Conservation (phyloP, 1,140 invertebrate species). For the Helicoverpa armigera region DNA sequence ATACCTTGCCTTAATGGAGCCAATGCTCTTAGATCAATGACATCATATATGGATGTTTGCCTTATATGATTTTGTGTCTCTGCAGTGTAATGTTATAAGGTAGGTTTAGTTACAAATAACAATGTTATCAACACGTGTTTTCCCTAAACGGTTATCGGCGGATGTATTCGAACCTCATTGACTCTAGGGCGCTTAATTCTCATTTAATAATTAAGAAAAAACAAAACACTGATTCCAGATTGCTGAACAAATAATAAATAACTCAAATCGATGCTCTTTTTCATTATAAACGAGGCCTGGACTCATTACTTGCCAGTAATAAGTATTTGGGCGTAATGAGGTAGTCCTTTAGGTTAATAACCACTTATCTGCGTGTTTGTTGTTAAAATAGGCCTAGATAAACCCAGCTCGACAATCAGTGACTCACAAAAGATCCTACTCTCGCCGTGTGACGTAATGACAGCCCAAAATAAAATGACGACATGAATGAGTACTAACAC, state of each 20-base stretch:
- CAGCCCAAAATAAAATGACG: slow-evolving; percentile 34
- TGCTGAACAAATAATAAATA: too few relatives aligned
- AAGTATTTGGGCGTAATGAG: too few relatives aligned
- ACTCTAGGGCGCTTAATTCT: too few relatives aligned
- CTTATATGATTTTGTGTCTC: slow-evolving; percentile 9
- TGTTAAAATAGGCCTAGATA: slow-evolving; percentile 29
- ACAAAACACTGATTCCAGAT: too few relatives aligned
- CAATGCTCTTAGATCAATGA: slow-evolving; percentile 13
- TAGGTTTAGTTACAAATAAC: not conserved
- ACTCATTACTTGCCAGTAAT: too few relatives aligned
- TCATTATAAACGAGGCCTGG: too few relatives aligned
- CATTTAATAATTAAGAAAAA: too few relatives aligned
- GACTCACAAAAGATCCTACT: slow-evolving; percentile 34
- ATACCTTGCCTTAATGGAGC: slow-evolving; percentile 4
- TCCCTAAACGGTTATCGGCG: too few relatives aligned
- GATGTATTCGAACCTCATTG: too few relatives aligned
- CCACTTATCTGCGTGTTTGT: slow-evolving; percentile 2
- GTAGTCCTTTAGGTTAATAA: not conserved
- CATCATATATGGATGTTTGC: slow-evolving; percentile 16
- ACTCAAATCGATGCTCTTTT: too few relatives aligned
- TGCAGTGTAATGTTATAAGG: not conserved
- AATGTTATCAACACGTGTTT: not conserved
- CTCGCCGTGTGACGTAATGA: slow-evolving; percentile 37
- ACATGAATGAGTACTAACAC: slow-evolving; percentile 32
- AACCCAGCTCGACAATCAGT: slow-evolving; percentile 15